phyloP scores from a whole-genome alignment of 2,888 invertebrate species.

The Tipula lateralis region DNA sequence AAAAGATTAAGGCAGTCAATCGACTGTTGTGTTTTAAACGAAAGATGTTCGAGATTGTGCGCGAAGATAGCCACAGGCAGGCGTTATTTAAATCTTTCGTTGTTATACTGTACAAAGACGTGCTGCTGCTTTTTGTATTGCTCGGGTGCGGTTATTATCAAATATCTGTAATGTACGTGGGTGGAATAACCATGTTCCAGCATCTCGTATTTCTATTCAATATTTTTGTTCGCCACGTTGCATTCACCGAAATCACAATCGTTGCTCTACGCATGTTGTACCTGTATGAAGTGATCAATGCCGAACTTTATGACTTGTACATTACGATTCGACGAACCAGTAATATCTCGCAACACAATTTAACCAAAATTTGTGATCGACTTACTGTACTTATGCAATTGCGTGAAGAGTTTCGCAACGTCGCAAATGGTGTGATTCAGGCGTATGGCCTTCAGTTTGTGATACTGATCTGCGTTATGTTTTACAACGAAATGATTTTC shows the following conservation, averaged over 20 bases:
- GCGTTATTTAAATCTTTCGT: background rate
- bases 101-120: background rate
- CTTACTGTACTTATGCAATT: background rate
- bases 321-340: background rate
- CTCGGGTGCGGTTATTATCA: background rate
- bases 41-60: background rate
- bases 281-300: background rate
- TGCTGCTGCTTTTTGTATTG: background rate
- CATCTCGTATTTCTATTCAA: background rate
- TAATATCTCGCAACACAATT: background rate
- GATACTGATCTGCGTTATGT: background rate
- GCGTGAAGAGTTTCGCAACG: background rate
- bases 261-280: background rate
- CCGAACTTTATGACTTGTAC: background rate
- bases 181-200: background rate
- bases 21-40: background rate
- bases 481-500: background rate
- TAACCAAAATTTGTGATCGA: background rate
- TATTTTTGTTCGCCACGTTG: background rate
- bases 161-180: background rate
- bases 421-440: background rate
- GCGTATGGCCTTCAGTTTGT: background rate
- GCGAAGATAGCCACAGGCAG: background rate
- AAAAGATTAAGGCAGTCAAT: background rate
- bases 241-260: background rate